Conservation (phyloP, 2,797 vertebrate species). For the Triplophysa bombifrons region DNA sequence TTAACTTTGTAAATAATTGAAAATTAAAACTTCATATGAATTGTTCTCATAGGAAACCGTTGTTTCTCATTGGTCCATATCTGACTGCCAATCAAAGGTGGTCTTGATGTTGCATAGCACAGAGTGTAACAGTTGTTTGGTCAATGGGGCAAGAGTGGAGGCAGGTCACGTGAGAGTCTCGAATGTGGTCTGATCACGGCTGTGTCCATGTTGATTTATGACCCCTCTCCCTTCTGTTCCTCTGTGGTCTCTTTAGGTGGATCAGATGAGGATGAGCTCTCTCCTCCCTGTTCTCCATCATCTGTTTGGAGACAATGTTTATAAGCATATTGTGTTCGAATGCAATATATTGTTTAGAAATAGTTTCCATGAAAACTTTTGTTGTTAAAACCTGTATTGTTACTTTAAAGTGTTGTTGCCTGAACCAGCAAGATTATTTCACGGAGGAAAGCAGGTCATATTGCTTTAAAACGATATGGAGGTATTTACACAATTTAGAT, state of each 20-base stretch:
- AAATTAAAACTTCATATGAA: conserved; percentile 10
- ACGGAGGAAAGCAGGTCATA: too few relatives aligned
- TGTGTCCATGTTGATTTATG: conserved; percentile 39
- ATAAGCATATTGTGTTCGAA: neutral
- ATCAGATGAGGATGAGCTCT: conserved; percentile 65
- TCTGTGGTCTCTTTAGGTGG: conserved; percentile 65
- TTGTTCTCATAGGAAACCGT: neutral
- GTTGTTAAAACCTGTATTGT: too few relatives aligned
- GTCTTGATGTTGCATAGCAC: conserved; percentile 63
- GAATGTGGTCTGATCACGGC: conserved; percentile 8
- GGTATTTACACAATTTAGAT: too few relatives aligned
- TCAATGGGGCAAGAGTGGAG: conserved; percentile 48
- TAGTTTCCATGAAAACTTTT: too few relatives aligned
- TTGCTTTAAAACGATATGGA: too few relatives aligned
- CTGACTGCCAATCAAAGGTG: neutral
- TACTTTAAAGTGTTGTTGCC: too few relatives aligned
- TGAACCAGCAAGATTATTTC: too few relatives aligned
- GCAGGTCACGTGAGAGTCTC: conserved; percentile 16
- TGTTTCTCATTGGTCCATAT: conserved; percentile 4
- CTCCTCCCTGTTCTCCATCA: conserved; percentile 70
- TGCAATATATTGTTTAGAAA: too few relatives aligned
- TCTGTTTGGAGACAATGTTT: conserved; percentile 57
- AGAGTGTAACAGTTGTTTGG: conserved; percentile 63
- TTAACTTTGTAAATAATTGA: neutral
- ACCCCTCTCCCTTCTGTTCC: conserved; percentile 63